Conservation (phyloP, 2,888 invertebrate genomes). For the Meta bourneti region DNA sequence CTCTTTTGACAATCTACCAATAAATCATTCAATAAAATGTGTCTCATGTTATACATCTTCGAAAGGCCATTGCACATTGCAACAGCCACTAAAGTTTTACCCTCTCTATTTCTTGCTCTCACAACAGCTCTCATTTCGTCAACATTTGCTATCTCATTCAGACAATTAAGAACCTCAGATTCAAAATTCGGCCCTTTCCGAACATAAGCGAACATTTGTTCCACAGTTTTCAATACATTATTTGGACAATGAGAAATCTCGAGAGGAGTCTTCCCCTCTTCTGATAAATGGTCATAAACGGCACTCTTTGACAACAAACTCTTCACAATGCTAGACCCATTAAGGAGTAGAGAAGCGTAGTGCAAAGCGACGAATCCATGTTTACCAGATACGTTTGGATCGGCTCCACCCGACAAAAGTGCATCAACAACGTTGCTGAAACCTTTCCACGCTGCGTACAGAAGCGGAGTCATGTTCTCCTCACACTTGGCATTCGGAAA, state of each 20-base stretch:
- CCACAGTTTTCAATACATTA: background rate
- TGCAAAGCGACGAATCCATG: constrained; percentile 44
- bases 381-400: constrained; percentile 38
- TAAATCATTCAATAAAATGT: background rate
- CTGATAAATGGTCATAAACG: background rate
- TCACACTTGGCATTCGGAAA: constrained; percentile 26
- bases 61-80: background rate
- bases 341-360: constrained; percentile 6
- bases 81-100: background rate
- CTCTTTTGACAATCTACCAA: background rate
- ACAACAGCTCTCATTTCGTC: background rate
- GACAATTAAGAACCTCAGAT: background rate
- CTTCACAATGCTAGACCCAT: background rate
- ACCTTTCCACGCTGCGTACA: constrained; percentile 52
- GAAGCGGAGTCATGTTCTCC: constrained; percentile 18
- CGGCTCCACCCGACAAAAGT: constrained; percentile 30
- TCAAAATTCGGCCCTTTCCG: background rate
- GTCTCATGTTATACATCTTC: background rate
- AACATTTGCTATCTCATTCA: background rate
- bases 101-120: background rate
- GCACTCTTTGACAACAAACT: background rate
- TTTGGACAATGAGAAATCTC: background rate
- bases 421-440: constrained; percentile 11
- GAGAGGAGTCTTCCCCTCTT: background rate
- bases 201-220: background rate